Evolutionary conservation across 2,888 invertebrate genomes (phyloP), one percentile per base, ranked within the genome.

Genomic region (Operophtera brumata): DNA sequence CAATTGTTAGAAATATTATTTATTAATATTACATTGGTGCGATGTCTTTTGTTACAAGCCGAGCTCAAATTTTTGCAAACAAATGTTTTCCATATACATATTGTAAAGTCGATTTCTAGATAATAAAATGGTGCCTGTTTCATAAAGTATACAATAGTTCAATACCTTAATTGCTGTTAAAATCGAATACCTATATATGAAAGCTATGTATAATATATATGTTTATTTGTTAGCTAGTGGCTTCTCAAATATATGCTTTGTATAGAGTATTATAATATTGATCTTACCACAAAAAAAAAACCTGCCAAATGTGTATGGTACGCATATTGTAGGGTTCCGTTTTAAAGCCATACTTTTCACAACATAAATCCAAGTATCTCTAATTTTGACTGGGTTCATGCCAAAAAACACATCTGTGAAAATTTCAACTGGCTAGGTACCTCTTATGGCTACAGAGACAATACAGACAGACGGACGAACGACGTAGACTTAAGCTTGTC

Each of bases 71-170:
- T 30, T 30, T 20, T 20, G 20, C 26, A 6, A 26, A 6, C 6
- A 26, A 8, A 26, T 26, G 8, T 30, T 7, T 7, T 30, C 7
- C 4, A 7, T 30, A 8, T 9, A 30, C 7, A 7, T 2, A 30
- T 9, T 9, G 30, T 30, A 30, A 7, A 30, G 30, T 9, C 2
- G 30, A 6, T 30, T 7, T 30, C 9, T 30, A 7, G 1, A 0
- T 45, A 51, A 34, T 44, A 43, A 35, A 59, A 62, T 57, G 61
- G 64, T 65, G 64, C 64, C 60, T 62, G 54, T 20, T 42, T 49
- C 49, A 57, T 43, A 47, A 58, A 62, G 58, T 58, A 59, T 54
- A 54, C 20, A 20, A 20, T 44, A 56, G 49, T 49, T 54, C 44
- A 39, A 44, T 58, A 55, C 54, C 57, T 51, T 40, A 51, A 32